Conservation (phyloP, 2,113 vertebrate genomes). For the Megaceryle torquata region DNA sequence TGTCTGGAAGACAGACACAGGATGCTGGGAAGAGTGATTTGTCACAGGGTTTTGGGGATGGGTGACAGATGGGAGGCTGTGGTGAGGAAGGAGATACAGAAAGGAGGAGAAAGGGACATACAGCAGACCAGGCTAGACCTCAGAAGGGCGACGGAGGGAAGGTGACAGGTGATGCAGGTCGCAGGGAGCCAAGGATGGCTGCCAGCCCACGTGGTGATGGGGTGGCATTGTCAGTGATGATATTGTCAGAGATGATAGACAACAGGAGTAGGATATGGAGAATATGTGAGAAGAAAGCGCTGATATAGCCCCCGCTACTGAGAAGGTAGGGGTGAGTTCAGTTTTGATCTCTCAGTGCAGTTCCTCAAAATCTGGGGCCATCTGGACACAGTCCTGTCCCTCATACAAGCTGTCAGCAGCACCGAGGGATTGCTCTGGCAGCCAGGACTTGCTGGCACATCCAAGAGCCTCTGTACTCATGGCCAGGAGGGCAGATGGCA, state of each 20-base stretch:
- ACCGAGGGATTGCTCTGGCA: constrained; percentile 47
- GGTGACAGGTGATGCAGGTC: neutral
- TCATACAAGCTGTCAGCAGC: constrained; percentile 32
- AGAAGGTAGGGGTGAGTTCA: neutral
- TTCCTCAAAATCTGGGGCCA: constrained; percentile 57
- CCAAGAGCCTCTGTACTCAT: neutral
- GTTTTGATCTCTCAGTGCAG: constrained; percentile 16
- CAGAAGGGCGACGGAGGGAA: neutral
- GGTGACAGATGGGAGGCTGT: constrained; percentile 1
- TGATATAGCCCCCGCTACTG: neutral
- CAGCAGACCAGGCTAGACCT: neutral
- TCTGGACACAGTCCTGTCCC: constrained; percentile 58
- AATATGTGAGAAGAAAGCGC: neutral
- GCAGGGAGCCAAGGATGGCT: neutral
- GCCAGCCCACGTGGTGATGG: neutral
- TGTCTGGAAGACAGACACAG: neutral
- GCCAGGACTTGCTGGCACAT: constrained; percentile 31
- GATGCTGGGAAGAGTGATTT: neutral
- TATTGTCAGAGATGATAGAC: neutral
- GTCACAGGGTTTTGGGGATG: neutral
- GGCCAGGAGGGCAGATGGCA: constrained; percentile 65
- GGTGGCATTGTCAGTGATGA: neutral
- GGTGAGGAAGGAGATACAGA: neutral
- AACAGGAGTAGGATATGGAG: neutral
- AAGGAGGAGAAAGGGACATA: neutral